A percentile compares a stretch with the other conserved stretches of the same genome.
These are phyloP conservation scores for Microcaecilia unicolor DNA, from an alignment of 2,797 vertebrate species.

Conservation along the genomic window DNA sequence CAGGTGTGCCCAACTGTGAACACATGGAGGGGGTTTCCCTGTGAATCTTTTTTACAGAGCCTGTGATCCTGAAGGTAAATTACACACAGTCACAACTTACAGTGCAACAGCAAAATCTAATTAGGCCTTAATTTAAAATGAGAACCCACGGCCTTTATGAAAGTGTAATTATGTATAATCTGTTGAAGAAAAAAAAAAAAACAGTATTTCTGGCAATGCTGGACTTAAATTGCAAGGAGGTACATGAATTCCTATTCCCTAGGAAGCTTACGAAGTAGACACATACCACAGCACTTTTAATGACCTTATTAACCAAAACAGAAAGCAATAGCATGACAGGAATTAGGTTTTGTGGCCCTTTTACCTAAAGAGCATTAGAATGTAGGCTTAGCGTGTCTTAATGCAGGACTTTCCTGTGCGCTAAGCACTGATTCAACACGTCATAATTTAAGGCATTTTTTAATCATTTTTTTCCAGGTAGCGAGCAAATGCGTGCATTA, in stretches of 20 bases:
- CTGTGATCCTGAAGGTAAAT: constrained; percentile 12
- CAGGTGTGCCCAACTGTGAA: neutral
- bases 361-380: too few species aligned
- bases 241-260: constrained; percentile 9
- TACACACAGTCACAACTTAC: constrained; percentile 8
- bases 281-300: constrained; percentile 33
- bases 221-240: neutral
- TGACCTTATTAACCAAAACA: constrained; percentile 30
- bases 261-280: constrained; percentile 10
- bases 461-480: too few species aligned
- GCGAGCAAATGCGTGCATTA: too few species aligned
- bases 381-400: too few species aligned
- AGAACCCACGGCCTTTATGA: too few species aligned
- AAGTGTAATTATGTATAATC: neutral
- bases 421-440: too few species aligned
- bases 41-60: neutral
- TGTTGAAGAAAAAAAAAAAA: constrained; percentile 1
- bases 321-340: constrained; percentile 36
- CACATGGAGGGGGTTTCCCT: constrained; percentile 6
- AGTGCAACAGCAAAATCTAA: constrained; percentile 5
- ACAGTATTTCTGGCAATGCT: neutral
- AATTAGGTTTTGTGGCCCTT: too few species aligned
- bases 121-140: constrained; percentile 10
- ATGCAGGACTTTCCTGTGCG: too few species aligned
- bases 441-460: too few species aligned